A percentile compares a stretch with the other conserved stretches of the same genome.
phyloP scores from a whole-genome alignment of 2,113 vertebrate species.

The Zosterops borbonicus region DNA sequence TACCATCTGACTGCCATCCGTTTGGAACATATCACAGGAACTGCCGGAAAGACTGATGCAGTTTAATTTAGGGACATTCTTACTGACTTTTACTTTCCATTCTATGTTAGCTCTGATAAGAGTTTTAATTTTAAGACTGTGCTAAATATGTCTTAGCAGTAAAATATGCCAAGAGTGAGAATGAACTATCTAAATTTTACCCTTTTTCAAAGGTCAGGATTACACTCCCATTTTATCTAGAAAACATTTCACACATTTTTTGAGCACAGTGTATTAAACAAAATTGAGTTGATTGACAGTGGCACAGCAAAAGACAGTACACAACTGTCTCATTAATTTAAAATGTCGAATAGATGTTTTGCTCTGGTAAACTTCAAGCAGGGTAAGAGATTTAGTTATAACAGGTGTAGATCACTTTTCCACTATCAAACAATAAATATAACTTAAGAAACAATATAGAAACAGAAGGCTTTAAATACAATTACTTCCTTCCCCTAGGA shows the following conservation, averaged over 20 bases:
- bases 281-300: neutral
- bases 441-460: neutral
- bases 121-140: neutral
- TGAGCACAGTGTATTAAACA: neutral
- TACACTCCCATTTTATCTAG: neutral
- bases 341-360: neutral
- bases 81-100: neutral
- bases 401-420: neutral
- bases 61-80: slow-evolving; percentile 25
- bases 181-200: neutral
- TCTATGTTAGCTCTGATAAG: neutral
- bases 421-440: neutral
- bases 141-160: slow-evolving; percentile 5
- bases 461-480: neutral
- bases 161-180: slow-evolving; percentile 5
- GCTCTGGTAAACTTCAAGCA: neutral
- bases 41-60: neutral
- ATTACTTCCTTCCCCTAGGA: neutral
- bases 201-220: neutral
- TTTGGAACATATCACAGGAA: slow-evolving; percentile 16
- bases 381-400: neutral
- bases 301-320: neutral
- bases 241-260: neutral
- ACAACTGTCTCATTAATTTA: neutral
- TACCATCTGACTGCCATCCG: neutral